Evolutionary conservation across 2,797 vertebrate species (phyloP), one percentile per base, ranked within the genome.

Genomic region (Oreochromis grahami): DNA sequence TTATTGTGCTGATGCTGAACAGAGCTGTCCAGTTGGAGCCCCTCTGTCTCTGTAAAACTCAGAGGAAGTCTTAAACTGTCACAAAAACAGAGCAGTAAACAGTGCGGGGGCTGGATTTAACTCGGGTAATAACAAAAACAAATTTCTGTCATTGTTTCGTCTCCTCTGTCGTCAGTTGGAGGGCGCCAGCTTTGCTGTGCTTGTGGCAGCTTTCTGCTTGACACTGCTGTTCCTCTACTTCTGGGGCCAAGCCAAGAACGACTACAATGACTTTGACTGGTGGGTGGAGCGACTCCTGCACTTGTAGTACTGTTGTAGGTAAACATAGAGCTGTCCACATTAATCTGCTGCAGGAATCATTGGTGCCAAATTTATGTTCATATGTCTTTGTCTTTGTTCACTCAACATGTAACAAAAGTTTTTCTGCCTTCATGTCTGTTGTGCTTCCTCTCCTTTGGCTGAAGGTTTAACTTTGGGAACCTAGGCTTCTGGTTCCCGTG

Each of bases 231-330:
- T 98, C 79, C 93, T 99, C 34, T 98, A 97, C 91, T 94, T 97
- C 85, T 99, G 98, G 98, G 90, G 95, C 12, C 96, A 98, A 94
- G 97, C 97, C 0, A 95, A 97, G 95, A 99, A 99, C 55, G 98
- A 99, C 94, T 99, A 98, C 94, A 95, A 97, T 13, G 94, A 96
- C 91, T 98, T 99, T 91, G 97, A 99, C 91, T 98, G 98, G 98
- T 99, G 91, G 96, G 98, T 86, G 3, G 24, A 80, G 50, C 52
- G 7, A 50, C 2, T 10, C 21, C 13, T 7, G 2, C 43, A 48
- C 68, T 8, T 13, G 19, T 26, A n/a, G 0, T 51, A 32, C 0
- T 9, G 21, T n/a, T 7, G 2, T 36, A 38, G 34, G 24, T 45
- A 45, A 21, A 36, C 50, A 65, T 14, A 53, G 32, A 38, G 12